Evolutionary conservation across 2,113 vertebrate species (phyloP).

Genomic region (Syngnathus floridae): DNA sequence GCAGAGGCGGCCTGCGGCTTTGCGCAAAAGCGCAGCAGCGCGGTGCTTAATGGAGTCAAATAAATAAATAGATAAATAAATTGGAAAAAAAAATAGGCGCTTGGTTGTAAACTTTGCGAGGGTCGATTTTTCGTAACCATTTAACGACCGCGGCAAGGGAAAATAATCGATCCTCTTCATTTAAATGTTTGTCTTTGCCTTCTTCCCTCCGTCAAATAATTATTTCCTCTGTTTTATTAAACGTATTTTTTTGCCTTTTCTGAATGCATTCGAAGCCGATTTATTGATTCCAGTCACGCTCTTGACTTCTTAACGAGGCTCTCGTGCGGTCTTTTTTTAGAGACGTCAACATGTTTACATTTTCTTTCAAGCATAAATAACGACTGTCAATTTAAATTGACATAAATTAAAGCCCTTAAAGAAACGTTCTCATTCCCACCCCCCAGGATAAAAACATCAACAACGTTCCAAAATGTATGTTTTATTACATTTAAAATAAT

Average conservation of each 20-base stretch:
- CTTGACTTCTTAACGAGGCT: neutral
- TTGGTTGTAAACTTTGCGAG: constrained; percentile 1
- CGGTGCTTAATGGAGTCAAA: neutral
- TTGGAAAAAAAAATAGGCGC: neutral
- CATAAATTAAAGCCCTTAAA: neutral
- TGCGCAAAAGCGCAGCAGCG: neutral
- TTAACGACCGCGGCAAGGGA: neutral
- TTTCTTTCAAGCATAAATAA: neutral
- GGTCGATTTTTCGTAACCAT: constrained; percentile 7
- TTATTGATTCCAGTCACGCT: neutral
- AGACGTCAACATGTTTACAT: neutral
- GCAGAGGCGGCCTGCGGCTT: constrained; percentile 4
- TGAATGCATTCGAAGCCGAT: constrained; percentile 1
- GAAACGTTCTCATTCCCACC: neutral
- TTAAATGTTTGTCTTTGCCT: constrained; percentile 2
- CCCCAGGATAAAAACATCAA: neutral
- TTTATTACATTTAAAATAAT: neutral
- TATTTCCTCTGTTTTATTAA: neutral
- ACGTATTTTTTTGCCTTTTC: neutral
- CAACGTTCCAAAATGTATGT: neutral
- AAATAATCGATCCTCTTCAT: constrained; percentile 3
- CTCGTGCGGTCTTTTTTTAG: neutral
- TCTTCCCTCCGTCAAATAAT: neutral
- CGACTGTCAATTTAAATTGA: neutral
- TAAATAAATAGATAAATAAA: neutral